Base-by-base conservation (phyloP, 2,888 invertebrate species). In the Rutpela maculata region DNA sequence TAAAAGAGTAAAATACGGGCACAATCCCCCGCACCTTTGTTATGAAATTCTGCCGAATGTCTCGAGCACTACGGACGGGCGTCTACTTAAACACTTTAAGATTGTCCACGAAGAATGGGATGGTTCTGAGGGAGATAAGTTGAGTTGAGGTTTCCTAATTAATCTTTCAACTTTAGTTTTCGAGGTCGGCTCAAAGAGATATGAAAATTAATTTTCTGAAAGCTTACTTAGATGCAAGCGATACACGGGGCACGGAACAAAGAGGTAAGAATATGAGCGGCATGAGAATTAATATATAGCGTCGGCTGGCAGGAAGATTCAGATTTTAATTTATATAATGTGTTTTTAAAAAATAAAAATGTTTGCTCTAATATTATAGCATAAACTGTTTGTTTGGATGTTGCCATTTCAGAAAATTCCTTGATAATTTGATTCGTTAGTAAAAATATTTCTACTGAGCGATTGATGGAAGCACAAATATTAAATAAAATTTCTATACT, bases 141-240 rank as follows among this genome's bases (percentile, higher is more conserved):
- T 75, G 78, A 72, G 78, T 81, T 78, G 81, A 80, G 84, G 81
- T 81, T 83, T 75, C 80, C 82, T 85, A 85, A 86, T 86, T 85
- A 86, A 86, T 86, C 85, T 85, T 82, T 83, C 78, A 80, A 81
- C 76, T 79, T 83, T 83, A 85, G 83, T 85, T 81, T 85, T 78
- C 75, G 84, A 78, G 81, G 76, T 79, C 80, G 81, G 76, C 80
- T 84, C 83, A 84, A 86, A 84, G 85, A 86, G 85, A 85, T 86
- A 85, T 83, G 84, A 84, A 85, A 85, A 84, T 85, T 85, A 85
- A 85, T 85, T 85, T 85, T 84, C 81, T 83, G 78, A 84, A 80
- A 84, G 84, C 81, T 69, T 71, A 69, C 69, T 66, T 57, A 57
- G 69, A 69, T 17, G 57, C 56, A 69, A 57, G 59, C 57, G 59